Evolutionary conservation across 2,888 invertebrate species (phyloP), one percentile per base, ranked within the genome.

Genomic region (Rhingia rostrata): DNA sequence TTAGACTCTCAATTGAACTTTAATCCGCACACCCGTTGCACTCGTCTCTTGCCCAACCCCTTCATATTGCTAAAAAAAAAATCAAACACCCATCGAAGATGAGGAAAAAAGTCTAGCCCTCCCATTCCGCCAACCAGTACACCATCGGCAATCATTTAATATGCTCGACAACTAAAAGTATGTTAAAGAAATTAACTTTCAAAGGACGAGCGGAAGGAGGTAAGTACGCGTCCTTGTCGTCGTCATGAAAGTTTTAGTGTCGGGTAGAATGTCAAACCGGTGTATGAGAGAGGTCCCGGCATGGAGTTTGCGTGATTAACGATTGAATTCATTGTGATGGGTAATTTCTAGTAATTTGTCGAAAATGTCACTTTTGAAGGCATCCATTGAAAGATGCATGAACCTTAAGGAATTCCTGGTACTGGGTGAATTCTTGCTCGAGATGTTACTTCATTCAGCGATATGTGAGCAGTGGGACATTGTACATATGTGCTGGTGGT

Each of bases 1-100:
- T 81, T 81, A 85, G 72, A 81, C 66, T 85, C 72, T 77, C 85
- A 85, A 85, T 85, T 81, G 85, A 85, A 81, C 85, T 85, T 54
- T 72, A 74, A 58, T 67, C 51, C 66, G 33, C 39, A 49, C 51
- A 49, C 51, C 54, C 30, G 22, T 41, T 32, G 49, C 56, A 43
- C 3, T 49, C 53, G 35, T 54, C 47, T 54, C 47, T 33, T 54
- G 22, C 47, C 53, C 47, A 37, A 53, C 10, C 41, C 14, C 33
- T 5, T 33, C 9, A n/a, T 10, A 10, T 12, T 14, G 14, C 45
- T 41, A 47, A 60, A 70, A 37, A 5, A 70, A 35, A 67, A 74
- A 67, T 79, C 78, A 79, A 61, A 78, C 41, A 58, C 43, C 77
- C 30, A 32, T 7, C 63, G n/a, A 22, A 39, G 14, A 2, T 12